Percentiles rank a stretch among this genome's conserved stretches.
Evolutionary conservation across 2,113 vertebrate genomes (phyloP).

Genomic region (Rhea americana): DNA sequence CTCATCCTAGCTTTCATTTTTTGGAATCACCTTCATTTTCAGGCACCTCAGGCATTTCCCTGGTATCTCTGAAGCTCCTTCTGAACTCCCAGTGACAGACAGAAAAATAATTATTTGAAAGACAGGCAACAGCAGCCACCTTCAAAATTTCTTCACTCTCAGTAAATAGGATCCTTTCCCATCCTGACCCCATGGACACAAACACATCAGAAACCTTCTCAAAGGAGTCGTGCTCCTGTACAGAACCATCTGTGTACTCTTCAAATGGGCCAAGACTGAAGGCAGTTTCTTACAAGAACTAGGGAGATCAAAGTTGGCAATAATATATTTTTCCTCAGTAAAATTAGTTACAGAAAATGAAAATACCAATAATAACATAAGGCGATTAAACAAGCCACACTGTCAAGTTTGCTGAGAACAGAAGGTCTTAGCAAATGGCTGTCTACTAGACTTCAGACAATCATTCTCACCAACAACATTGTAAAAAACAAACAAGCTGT

Average conservation of each 20-base stretch:
- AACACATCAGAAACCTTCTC: background rate
- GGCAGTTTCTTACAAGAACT: background rate
- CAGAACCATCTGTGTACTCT: background rate
- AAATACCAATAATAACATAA: slow-evolving; percentile 53
- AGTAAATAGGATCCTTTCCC: background rate
- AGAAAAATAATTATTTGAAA: background rate
- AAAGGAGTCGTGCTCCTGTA: background rate
- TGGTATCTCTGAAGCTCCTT: background rate
- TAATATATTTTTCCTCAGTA: background rate
- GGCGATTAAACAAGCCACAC: background rate
- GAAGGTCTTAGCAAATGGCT: slow-evolving; percentile 58
- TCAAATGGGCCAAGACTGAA: background rate
- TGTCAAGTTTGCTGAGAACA: slow-evolving; percentile 42
- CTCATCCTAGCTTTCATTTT: background rate
- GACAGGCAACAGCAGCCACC: background rate
- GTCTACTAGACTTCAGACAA: slow-evolving; percentile 1
- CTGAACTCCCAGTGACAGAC: background rate
- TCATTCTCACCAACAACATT: background rate
- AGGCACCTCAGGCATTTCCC: background rate
- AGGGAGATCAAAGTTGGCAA: slow-evolving; percentile 21
- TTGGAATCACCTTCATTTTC: background rate
- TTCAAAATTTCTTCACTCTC: background rate
- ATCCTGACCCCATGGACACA: background rate
- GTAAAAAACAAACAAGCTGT: background rate
- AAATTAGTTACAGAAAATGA: slow-evolving; percentile 3